Base-by-base conservation (phyloP, 2,888 invertebrate species). In the Xestia sexstrigata region DNA sequence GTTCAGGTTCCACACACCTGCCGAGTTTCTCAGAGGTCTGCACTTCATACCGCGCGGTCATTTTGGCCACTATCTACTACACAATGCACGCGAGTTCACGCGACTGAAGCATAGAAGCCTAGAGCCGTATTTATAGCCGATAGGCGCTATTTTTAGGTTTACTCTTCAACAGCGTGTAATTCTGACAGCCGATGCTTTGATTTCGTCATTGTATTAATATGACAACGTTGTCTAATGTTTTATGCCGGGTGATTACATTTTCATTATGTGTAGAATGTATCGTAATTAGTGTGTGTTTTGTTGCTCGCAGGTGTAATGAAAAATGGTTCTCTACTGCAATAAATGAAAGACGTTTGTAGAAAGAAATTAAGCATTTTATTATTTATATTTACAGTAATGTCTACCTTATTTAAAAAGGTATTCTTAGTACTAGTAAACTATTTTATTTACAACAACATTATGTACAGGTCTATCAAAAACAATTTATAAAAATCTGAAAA, bases 391-490 rank as follows among this genome's bases (percentile, higher is more conserved):
- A 94, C 93, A 94, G 87, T 87, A 89, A 78, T 82, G 84, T 90
- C 89, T 92, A 91, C 93, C 92, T 91, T 90, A 89, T 65, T 72
- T 78, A 67, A 89, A n/a, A 92, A 93, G 92, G 93, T 91, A 92
- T 76, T 79, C 94, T 94, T 95, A 94, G 84, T 90, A 92, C 93
- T 95, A 94, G 91, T 91, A 90, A 90, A 89, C 89, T 89, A 90
- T 93, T 85, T 84, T 92, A 92, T 92, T 88, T 94, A 94, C 93
- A 94, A 80, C 87, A 92, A 89, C 88, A 88, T 83, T 92, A 91
- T 92, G 87, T 91, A 92, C 90, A 92, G 76, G 73, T 87, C 84
- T 77, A 83, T 73, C 17, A 89, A 91, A 88, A 90, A 90, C 88
- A 90, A 88, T 84, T 73, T 83, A 90, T 91, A 90, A 89, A 92